These are phyloP conservation scores for Nephrotoma appendiculata DNA, from an alignment of 2,888 invertebrate genomes.

Conservation along the genomic window DNA sequence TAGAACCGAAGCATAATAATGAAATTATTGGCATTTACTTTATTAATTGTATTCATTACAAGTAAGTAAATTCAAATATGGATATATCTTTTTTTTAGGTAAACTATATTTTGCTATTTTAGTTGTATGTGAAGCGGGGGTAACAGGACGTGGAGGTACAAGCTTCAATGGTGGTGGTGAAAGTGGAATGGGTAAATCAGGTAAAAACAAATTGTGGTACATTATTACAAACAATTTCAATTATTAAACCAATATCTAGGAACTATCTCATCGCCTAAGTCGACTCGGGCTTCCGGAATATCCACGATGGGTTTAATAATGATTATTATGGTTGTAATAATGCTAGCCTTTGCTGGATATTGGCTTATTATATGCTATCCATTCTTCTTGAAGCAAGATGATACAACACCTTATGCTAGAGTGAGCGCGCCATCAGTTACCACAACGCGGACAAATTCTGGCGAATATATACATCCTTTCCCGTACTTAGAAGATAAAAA, in stretches of 20 bases:
- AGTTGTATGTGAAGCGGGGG: background rate
- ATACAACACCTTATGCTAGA: background rate
- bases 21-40: background rate
- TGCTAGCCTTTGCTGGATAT: slow-evolving; percentile 40
- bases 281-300: slow-evolving; percentile 24
- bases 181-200: background rate
- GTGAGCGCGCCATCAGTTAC: background rate
- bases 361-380: slow-evolving; percentile 53
- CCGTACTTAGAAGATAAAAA: background rate
- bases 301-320: slow-evolving; percentile 51
- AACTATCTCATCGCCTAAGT: background rate
- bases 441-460: background rate
- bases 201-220: background rate
- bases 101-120: background rate
- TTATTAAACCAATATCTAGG: background rate
- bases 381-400: slow-evolving; percentile 33
- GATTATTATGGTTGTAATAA: slow-evolving; percentile 36
- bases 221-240: no score
- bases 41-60: background rate
- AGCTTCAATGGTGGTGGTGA: background rate
- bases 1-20: background rate
- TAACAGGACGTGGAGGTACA: background rate
- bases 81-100: background rate
- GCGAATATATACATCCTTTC: background rate
- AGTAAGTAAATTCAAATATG: background rate